Conservation (phyloP, 2,888 invertebrate species). For the Nemapogon koenigi region DNA sequence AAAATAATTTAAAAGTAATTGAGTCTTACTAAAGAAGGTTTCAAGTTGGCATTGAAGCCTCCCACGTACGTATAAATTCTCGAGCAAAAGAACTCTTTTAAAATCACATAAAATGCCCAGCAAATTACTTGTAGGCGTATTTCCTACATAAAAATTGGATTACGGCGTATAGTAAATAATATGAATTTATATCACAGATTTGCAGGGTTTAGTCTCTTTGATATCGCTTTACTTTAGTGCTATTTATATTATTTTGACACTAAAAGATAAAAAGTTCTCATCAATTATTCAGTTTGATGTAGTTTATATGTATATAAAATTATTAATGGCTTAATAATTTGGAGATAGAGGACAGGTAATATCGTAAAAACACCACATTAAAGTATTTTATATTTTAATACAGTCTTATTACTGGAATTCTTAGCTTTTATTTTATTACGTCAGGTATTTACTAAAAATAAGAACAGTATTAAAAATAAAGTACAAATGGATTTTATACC, state of each 20-base stretch:
- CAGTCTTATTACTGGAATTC: too few relatives aligned
- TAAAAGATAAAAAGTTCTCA: too few relatives aligned
- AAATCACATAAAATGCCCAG: constrained; percentile 28
- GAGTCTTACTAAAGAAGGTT: too few relatives aligned
- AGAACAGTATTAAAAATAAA: too few relatives aligned
- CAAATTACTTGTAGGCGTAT: constrained; percentile 34
- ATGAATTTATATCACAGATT: constrained; percentile 39
- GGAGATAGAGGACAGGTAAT: neutral
- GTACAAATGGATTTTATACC: too few relatives aligned
- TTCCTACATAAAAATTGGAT: constrained; percentile 43
- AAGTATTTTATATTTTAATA: too few relatives aligned
- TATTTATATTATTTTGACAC: constrained; percentile 16
- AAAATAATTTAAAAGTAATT: too few relatives aligned
- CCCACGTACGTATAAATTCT: constrained; percentile 2
- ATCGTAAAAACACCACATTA: constrained; percentile 5
- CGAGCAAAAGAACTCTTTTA: constrained; percentile 30
- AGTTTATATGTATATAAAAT: constrained; percentile 4
- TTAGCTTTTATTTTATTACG: too few relatives aligned
- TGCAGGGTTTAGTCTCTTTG: constrained; percentile 25
- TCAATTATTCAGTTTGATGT: neutral
- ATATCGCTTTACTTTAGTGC: constrained; percentile 12
- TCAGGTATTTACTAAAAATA: too few relatives aligned
- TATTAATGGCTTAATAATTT: constrained; percentile 2
- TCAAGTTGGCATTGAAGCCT: too few relatives aligned
- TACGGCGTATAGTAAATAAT: constrained; percentile 39